Evolutionary conservation across 2,888 invertebrate genomes (phyloP), one percentile per base, ranked within the genome.

Genomic region (Phaonia tiefii): DNA sequence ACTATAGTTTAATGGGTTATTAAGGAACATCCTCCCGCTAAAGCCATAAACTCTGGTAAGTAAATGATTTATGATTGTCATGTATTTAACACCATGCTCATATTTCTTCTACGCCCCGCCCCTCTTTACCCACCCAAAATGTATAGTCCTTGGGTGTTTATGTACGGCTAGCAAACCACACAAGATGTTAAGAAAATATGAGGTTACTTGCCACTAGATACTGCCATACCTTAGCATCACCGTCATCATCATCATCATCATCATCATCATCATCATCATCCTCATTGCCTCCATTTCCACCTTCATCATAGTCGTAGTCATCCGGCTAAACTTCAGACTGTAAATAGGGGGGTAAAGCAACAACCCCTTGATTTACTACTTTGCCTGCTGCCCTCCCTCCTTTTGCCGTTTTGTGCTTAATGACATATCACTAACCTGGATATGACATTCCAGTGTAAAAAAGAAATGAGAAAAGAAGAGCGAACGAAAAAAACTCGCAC

Each of bases 11-110:
- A 81, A 81, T 81, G 81, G 78, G 78, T 78, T 81, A 78, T 81
- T 75, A 81, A 81, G 63, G 67, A 63, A 78, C 75, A 56, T 39
- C 65, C 63, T 17, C n/a, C 70, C 74, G 20, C 20, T 13, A 63
- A 54, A 54, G 26, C 54, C 26, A 71, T 70, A 79, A 46, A 72
- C 69, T 79, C 65, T 56, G 75, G 51, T 58, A 65, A 58, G 75
- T 79, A 79, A 75, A 81, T 81, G 81, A 81, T 81, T 81, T 78
- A 81, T 81, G 81, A 79, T 81, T 81, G 78, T 81, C 81, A 75
- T 75, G 72, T 69, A 63, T 39, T 63, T 63, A 63, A 63, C 63
- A 63, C 63, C 42, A 3, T 17, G 20, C 39, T 60, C 37, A 17
- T 60, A 39, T 60, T 37, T 42, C 42, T 63, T 20, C 4, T 11